Evolutionary conservation across 2,797 vertebrate species (phyloP), one percentile per base, ranked within the genome.

Genomic region (Diglossa cyanea): DNA sequence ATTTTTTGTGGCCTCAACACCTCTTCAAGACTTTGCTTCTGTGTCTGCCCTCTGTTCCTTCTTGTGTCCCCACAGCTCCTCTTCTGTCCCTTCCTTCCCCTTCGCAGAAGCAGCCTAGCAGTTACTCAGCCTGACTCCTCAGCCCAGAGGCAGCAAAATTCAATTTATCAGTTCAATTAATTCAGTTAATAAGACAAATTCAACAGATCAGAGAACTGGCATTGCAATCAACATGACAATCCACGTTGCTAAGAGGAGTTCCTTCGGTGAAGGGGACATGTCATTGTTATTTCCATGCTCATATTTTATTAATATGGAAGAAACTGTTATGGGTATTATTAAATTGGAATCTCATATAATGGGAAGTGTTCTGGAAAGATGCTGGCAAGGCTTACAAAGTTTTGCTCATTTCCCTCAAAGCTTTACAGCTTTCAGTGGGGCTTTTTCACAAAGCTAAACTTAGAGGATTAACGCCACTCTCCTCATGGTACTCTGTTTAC

Each of bases 401-500:
- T 90, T 73, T 78, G 15, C 31, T 81, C 65, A 76, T 84, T 91
- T 88, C 83, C 42, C 71, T 86, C 63, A 58, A 86, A 92, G 65
- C 60, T 65, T 81, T 92, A 37, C 72, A 75, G 68, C 45, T 75
- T 87, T 82, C 93, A 88, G 76, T 7, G 90, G 77, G 67, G 75
- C 76, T 93, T 94, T 88, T 54, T 33, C 62, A 80, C 55, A 93
- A 87, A 89, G 70, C 70, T 73, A 74, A 94, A 80, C 21, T 68
- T 31, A 31, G 54, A 73, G 91, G 85, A 95, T 90, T 94, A 93
- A 47, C 54, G n/a, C 60, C 1, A 0, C 73, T 96, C 23, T 62
- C 86, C 90, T 95, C 61, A 33, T 26, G 63, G 63, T 7, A 42
- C 44, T 93, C 73, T 66, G 66, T 94, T 97, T 97, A 88, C 86